These are phyloP conservation scores for Aricia artaxerxes DNA, from an alignment of 2,888 invertebrate species.

Conservation along the genomic window DNA sequence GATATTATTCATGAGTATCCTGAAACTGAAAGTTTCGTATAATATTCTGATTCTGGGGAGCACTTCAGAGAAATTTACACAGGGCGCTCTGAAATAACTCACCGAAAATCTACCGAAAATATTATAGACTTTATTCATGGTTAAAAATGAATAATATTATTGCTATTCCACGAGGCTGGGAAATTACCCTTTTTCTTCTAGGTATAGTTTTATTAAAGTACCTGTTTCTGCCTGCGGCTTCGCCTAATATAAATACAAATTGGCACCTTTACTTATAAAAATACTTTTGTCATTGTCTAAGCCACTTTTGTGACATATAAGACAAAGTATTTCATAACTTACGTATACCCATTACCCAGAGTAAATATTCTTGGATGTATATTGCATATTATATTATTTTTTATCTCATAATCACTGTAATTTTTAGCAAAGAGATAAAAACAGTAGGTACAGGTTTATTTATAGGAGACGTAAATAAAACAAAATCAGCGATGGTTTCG, in stretches of 20 bases:
- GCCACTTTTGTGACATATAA: too few relatives aligned
- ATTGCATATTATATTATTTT: too few relatives aligned
- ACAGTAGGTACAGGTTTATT: not conserved
- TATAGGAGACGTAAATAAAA: not conserved
- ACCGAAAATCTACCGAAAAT: constrained; percentile 7
- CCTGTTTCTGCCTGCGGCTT: not conserved
- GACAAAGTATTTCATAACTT: too few relatives aligned
- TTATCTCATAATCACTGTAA: too few relatives aligned
- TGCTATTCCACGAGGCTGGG: not conserved
- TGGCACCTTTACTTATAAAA: too few relatives aligned
- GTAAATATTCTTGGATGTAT: too few relatives aligned
- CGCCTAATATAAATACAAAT: not conserved
- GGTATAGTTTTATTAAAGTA: not conserved
- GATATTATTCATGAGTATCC: constrained; percentile 19
- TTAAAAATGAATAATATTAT: not conserved
- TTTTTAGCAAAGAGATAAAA: not conserved
- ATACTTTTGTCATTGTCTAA: too few relatives aligned
- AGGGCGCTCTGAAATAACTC: not conserved
- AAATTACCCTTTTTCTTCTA: not conserved
- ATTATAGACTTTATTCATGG: not conserved
- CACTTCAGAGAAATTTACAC: not conserved
- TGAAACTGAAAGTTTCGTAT: constrained; percentile 23
- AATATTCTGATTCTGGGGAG: constrained; percentile 21
- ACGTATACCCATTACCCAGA: too few relatives aligned
- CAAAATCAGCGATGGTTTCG: not conserved